Evolutionary conservation across 1,140 invertebrate genomes (phyloP), one percentile per base, ranked within the genome.

Genomic region (Alviniconcha marisindica): DNA sequence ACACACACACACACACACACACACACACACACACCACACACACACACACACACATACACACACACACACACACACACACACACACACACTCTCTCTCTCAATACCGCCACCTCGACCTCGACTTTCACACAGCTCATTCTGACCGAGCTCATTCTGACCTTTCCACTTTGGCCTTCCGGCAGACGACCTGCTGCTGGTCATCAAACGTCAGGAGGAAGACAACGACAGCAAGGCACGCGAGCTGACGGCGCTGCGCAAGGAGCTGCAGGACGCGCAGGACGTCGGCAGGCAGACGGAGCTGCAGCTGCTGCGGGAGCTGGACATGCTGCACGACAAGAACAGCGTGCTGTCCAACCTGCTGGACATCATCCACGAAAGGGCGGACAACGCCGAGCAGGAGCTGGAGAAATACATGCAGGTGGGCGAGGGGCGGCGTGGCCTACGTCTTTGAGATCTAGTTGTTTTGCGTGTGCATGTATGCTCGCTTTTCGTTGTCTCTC

Each of bases 341-440:
- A 87, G 87, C 56, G 91, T 91, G 48, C 85, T 91, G 84, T 82
- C 86, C 71, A 91, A 91, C 80, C 84, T 91, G 28, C 85, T 91
- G 69, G 91, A 91, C 54, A 90, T 91, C 81, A 89, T 91, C 28
- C 89, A 89, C 40, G 91, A 91, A 36, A 84, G 91, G 33, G 91
- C 90, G 0, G 89, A 90, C 10, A 81, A 86, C 36, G 89, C 91
- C 0, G 90, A 91, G 73, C 83, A 86, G 77, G 90, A 91, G 83
- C 86, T 91, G 44, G 89, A 91, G 83, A 83, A 63, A 31, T 31
- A 86, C 36, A 60, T 83, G 56, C 77, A 78, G 77, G 77, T 78
- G 2, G 28, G 51, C 14, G 18, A 0, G 2, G 12, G 74, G 3
- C 24, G 7, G 42, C 2, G 21, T 7, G 31, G 21, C 33, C 24